These are phyloP conservation scores for Vesta saturnalis DNA, from an alignment of 2,888 invertebrate species.

Conservation along the genomic window DNA sequence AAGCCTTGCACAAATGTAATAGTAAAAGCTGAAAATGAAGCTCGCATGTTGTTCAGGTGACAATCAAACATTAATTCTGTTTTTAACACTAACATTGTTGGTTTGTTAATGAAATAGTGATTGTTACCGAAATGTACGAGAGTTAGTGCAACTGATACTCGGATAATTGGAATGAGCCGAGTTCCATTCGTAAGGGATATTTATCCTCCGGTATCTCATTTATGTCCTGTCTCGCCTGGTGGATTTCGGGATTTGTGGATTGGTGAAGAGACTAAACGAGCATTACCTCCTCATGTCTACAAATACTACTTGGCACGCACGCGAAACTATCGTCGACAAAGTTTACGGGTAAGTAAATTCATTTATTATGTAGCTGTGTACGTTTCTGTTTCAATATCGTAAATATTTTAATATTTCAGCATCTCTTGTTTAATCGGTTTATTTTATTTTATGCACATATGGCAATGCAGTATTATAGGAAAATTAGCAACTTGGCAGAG, in stretches of 20 bases:
- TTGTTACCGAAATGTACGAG: neutral
- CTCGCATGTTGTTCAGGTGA: too few relatives aligned
- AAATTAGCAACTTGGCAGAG: neutral
- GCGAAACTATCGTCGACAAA: conserved; percentile 59
- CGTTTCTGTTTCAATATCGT: neutral
- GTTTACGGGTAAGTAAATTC: conserved; percentile 57
- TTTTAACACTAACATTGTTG: too few relatives aligned
- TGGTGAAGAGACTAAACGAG: conserved; percentile 72
- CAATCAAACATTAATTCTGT: too few relatives aligned
- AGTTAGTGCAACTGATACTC: too few relatives aligned
- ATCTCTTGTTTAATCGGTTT: neutral
- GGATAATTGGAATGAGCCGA: conserved; percentile 58
- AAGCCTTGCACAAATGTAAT: too few relatives aligned
- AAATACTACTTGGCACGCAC: conserved; percentile 70
- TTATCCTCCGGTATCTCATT: conserved; percentile 55
- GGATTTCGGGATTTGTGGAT: conserved; percentile 65
- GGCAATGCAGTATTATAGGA: neutral
- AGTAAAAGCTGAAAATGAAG: too few relatives aligned
- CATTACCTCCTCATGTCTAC: conserved; percentile 72
- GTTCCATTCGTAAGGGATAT: conserved; percentile 59
- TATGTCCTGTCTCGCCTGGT: conserved; percentile 53
- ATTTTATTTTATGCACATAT: neutral
- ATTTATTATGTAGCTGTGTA: too few relatives aligned
- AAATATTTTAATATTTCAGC: conserved; percentile 1
- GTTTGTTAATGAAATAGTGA: conserved; percentile 2